Percentiles rank a stretch among this genome's conserved stretches.
Conservation (phyloP, 1,140 invertebrate genomes). For the Grapholita molesta region DNA sequence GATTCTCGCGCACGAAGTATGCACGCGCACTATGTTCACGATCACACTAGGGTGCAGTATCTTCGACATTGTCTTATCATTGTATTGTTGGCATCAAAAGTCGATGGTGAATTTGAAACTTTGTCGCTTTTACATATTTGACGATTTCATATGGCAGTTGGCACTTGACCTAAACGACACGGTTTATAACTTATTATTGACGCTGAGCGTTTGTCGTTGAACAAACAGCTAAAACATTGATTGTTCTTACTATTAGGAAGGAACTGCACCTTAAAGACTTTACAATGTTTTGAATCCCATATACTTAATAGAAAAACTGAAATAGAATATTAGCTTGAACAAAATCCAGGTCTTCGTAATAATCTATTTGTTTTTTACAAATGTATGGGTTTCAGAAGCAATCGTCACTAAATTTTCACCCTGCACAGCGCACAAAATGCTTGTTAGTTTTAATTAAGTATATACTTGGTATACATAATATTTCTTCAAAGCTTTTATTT, state of each 20-base stretch:
- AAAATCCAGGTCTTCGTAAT: too few relatives aligned
- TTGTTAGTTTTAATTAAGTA: background rate
- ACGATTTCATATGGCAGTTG: too few relatives aligned
- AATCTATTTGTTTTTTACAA: too few relatives aligned
- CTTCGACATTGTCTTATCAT: background rate
- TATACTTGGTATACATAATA: background rate
- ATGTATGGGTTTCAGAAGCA: background rate
- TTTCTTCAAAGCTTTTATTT: background rate
- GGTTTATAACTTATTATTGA: too few relatives aligned
- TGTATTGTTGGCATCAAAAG: too few relatives aligned
- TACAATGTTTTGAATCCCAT: background rate
- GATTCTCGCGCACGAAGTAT: slow-evolving; percentile 78
- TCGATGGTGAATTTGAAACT: too few relatives aligned
- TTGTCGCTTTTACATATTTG: too few relatives aligned
- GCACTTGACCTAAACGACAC: too few relatives aligned
- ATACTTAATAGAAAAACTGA: too few relatives aligned
- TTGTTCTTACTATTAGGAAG: background rate
- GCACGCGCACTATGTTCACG: slow-evolving; percentile 52
- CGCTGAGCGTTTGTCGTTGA: too few relatives aligned
- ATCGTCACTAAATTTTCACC: slow-evolving; percentile 9
- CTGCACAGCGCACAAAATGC: slow-evolving; percentile 9
- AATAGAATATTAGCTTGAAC: too few relatives aligned
- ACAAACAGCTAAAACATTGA: too few relatives aligned
- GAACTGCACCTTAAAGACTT: background rate
- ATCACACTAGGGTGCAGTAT: background rate